phyloP scores from a whole-genome alignment of 2,888 invertebrate genomes.

The Onchidella celtica region DNA sequence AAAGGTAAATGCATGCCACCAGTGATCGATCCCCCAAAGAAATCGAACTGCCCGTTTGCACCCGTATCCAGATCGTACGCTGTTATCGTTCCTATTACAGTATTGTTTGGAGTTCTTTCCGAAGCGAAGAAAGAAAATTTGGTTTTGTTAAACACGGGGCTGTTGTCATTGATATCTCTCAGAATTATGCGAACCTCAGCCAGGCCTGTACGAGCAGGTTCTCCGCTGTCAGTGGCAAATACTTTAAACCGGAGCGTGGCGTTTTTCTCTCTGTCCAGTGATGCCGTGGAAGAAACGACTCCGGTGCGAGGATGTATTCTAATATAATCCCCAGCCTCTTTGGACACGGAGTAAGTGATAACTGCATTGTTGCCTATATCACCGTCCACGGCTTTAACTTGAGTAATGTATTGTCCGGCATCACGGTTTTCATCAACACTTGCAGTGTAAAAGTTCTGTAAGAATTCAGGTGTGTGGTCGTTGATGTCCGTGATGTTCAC shows the following conservation, averaged over 20 bases:
- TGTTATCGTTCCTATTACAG: constrained; percentile 38
- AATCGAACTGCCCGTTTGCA: constrained; percentile 48
- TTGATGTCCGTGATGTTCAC: constrained; percentile 65
- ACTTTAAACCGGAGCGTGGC: constrained; percentile 59
- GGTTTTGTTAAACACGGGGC: constrained; percentile 44
- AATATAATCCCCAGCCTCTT: constrained; percentile 28
- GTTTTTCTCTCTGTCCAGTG: constrained; percentile 63
- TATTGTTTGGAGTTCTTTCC: constrained; percentile 43
- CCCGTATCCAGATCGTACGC: constrained; percentile 53
- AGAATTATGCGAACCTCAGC: constrained; percentile 50
- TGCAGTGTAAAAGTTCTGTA: constrained; percentile 51
- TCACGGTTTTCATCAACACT: constrained; percentile 62
- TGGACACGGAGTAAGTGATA: constrained; percentile 48
- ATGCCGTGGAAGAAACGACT: constrained; percentile 58
- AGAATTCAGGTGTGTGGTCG: constrained; percentile 62
- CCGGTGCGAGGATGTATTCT: constrained; percentile 62
- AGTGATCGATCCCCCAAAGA: constrained; percentile 27
- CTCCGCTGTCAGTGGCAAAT: constrained; percentile 61
- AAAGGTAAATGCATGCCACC: constrained; percentile 51
- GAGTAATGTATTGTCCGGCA: constrained; percentile 56
- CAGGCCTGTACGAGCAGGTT: constrained; percentile 58
- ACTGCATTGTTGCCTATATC: constrained; percentile 53
- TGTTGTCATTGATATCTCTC: constrained; percentile 54
- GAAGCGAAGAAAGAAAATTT: constrained; percentile 49
- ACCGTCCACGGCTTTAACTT: constrained; percentile 60